Evolutionary conservation across 2,888 invertebrate genomes (phyloP).

Genomic region (Lingula anatina): DNA sequence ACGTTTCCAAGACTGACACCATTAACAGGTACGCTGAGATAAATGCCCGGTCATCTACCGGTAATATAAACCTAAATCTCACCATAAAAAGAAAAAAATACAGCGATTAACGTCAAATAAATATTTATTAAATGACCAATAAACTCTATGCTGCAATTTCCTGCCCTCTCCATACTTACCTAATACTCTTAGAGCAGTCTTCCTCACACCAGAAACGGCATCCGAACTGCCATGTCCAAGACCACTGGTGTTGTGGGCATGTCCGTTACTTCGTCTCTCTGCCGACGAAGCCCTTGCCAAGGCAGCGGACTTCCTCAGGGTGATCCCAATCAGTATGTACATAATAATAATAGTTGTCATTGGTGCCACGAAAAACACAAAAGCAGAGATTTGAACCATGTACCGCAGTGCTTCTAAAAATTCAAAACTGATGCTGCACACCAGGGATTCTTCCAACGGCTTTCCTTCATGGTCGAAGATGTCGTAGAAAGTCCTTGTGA

Average conservation of each 20-base stretch:
- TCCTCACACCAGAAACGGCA: conserved; percentile 20
- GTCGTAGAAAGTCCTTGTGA: conserved; percentile 32
- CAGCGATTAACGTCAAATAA: too few relatives aligned
- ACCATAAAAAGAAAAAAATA: too few relatives aligned
- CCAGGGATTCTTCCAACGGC: conserved; percentile 28
- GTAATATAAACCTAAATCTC: too few relatives aligned
- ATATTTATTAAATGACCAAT: too few relatives aligned
- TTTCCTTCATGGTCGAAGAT: conserved; percentile 20
- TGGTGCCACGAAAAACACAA: conserved; percentile 76
- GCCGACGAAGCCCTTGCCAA: conserved; percentile 16
- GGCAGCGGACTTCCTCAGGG: conserved; percentile 24
- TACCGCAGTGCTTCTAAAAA: conserved; percentile 29
- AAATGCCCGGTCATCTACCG: too few relatives aligned
- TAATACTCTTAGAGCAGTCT: conserved; percentile 38
- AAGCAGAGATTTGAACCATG: conserved; percentile 73
- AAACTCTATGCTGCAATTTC: too few relatives aligned
- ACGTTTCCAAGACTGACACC: too few relatives aligned
- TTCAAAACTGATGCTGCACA: conserved; percentile 36
- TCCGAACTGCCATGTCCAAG: too few relatives aligned
- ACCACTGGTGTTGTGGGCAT: too few relatives aligned
- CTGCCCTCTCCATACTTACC: too few relatives aligned
- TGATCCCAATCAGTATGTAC: conserved; percentile 56
- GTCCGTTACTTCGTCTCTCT: too few relatives aligned
- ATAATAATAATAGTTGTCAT: conserved; percentile 69
- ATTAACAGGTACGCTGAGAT: too few relatives aligned